A percentile compares a stretch with the other conserved stretches of the same genome.
These are phyloP conservation scores for Neoniphon sammara DNA, from an alignment of 2,797 vertebrate species.

Conservation along the genomic window DNA sequence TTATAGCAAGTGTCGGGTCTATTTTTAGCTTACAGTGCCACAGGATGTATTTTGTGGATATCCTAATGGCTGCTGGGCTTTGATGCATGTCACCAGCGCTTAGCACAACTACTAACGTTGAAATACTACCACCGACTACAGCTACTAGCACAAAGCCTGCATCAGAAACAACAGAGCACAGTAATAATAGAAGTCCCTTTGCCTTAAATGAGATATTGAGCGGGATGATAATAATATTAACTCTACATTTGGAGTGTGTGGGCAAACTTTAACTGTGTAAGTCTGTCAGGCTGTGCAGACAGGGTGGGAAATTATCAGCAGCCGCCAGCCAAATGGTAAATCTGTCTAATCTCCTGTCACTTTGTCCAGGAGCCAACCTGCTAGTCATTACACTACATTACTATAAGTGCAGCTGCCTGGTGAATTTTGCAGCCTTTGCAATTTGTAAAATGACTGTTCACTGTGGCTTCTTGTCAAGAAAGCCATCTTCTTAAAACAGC, in stretches of 20 bases:
- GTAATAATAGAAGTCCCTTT: neutral
- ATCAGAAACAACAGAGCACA: too few relatives aligned
- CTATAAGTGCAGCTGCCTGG: too few relatives aligned
- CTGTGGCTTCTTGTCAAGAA: neutral
- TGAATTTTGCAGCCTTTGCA: neutral
- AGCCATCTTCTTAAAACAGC: neutral
- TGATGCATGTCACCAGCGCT: constrained; percentile 55
- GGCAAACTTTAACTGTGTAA: too few relatives aligned
- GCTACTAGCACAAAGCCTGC: neutral
- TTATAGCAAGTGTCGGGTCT: constrained; percentile 54
- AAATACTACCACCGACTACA: constrained; percentile 20
- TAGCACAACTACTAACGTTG: constrained; percentile 41
- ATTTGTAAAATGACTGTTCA: constrained; percentile 12
- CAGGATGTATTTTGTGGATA: constrained; percentile 50
- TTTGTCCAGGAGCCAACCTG: neutral
- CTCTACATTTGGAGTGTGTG: too few relatives aligned
- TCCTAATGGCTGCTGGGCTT: constrained; percentile 66
- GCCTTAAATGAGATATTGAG: neutral
- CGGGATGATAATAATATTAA: neutral
- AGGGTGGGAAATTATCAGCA: neutral
- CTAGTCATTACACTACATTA: neutral
- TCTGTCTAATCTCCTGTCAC: neutral
- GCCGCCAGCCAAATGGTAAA: neutral
- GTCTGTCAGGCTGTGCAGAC: neutral
- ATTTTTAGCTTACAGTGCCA: constrained; percentile 62